Base-by-base conservation (phyloP, 2,113 vertebrate genomes). In the Lophura nycthemera region DNA sequence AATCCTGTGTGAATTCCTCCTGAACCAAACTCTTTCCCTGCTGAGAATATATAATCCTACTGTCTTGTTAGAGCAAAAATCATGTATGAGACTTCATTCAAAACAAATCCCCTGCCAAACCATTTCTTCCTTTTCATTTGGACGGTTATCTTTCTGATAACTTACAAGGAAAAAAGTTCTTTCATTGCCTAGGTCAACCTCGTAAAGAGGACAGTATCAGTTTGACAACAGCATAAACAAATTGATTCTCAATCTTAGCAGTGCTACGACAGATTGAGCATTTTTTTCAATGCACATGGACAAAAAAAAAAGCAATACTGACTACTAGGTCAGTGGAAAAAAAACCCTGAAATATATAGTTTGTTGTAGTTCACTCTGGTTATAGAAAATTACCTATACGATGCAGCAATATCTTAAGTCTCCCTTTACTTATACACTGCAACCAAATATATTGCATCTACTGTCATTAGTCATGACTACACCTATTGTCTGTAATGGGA, bases 51-150 rank as follows among this genome's bases (percentile, higher is more conserved):
- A 90, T 91, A 97, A 96, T 89, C 74, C 80, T 92, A 91, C 90
- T 80, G 84, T 88, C 95, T 96, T 94, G 95, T 97, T 95, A 97
- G 85, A 92, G 77, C 64, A 93, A 97, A 97, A 96, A 94, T 88
- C 57, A 96, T 82, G 96, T 73, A 56, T 10, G 88, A 96, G 86
- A 78, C 85, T 89, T 76, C 93, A 93, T 93, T 92, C 75, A 32
- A 89, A 94, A 95, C 67, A 78, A 61, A 93, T 83, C 54, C 81
- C 80, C 72, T 77, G 80, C 74, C 83, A 83, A 83, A 95, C 78
- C 60, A 40, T 54, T 83, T 82, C 72, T 91, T 75, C 34, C 65
- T 94, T 94, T 93, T 75, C 38, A 79, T 97, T 79, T 92, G 89
- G 92, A 94, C 56, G 84, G 42, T 85, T 83, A 90, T 90, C 76